These are phyloP conservation scores for Brachionus koreanus DNA, from an alignment of 1,140 invertebrate species.

Conservation along the genomic window DNA sequence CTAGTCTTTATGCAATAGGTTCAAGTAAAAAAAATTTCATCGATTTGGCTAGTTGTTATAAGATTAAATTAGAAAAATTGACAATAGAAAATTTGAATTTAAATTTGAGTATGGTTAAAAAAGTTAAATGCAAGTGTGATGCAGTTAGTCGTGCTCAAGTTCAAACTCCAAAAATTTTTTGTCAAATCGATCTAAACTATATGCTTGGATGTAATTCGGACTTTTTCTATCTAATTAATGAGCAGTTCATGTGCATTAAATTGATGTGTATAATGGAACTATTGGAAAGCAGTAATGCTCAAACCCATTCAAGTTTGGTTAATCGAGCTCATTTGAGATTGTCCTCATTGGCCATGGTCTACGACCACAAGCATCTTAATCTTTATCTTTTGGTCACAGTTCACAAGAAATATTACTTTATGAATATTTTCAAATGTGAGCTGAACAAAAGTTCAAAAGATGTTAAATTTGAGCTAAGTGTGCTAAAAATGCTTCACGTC, in stretches of 20 bases:
- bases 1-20: not conserved
- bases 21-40: not conserved
- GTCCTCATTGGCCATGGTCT: not conserved
- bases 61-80: not conserved
- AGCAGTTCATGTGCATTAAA: not conserved
- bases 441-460: not conserved
- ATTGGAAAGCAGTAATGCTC: not conserved
- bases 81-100: not conserved
- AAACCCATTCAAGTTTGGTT: not conserved
- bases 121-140: not conserved
- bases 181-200: not conserved
- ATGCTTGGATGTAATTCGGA: constrained; percentile 21
- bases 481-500: not conserved
- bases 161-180: not conserved
- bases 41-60: not conserved
- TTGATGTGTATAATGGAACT: constrained; percentile 14
- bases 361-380: not conserved
- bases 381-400: constrained; percentile 9
- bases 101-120: not conserved
- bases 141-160: not conserved
- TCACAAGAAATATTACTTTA: not conserved
- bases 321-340: not conserved
- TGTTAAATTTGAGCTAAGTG: not conserved
- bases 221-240: constrained; percentile 19
- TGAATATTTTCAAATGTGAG: not conserved